phyloP scores from a whole-genome alignment of 2,797 vertebrate species.

The Eulemur coronatus region DNA sequence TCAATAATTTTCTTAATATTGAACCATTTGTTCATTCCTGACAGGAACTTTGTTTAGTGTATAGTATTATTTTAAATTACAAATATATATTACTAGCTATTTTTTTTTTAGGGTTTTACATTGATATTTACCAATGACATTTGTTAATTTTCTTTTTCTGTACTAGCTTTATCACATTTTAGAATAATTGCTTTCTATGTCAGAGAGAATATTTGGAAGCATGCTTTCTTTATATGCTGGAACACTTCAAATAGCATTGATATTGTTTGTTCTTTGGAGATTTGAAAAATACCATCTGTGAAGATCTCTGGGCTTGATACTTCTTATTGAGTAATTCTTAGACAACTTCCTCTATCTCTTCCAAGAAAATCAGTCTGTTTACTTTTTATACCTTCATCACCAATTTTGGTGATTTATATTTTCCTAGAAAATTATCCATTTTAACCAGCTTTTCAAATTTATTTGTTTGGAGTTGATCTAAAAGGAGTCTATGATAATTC shows the following conservation, averaged over 20 bases:
- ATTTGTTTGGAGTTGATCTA: not conserved
- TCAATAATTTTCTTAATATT: not conserved
- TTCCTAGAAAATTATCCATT: not conserved
- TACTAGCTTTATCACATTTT: not conserved
- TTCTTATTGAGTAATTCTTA: not conserved
- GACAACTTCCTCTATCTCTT: not conserved
- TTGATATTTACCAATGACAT: not conserved
- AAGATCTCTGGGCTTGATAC: not conserved
- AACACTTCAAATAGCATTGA: not conserved
- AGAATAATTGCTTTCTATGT: not conserved
- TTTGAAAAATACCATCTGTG: not conserved
- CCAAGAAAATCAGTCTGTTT: not conserved
- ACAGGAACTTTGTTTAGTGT: not conserved
- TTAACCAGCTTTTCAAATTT: not conserved
- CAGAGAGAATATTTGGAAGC: not conserved
- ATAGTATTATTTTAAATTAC: not conserved
- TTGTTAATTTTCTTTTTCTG: not conserved
- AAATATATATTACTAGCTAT: not conserved
- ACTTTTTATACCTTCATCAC: not conserved
- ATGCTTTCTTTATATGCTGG: not conserved
- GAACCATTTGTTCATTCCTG: not conserved
- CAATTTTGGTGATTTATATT: not conserved
- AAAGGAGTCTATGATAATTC: not conserved
- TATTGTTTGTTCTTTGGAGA: not conserved
- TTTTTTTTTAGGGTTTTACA: not conserved